Percentiles rank a stretch among this genome's conserved stretches.
phyloP scores from a whole-genome alignment of 2,113 vertebrate genomes.

The Lipotes vexillifer region DNA sequence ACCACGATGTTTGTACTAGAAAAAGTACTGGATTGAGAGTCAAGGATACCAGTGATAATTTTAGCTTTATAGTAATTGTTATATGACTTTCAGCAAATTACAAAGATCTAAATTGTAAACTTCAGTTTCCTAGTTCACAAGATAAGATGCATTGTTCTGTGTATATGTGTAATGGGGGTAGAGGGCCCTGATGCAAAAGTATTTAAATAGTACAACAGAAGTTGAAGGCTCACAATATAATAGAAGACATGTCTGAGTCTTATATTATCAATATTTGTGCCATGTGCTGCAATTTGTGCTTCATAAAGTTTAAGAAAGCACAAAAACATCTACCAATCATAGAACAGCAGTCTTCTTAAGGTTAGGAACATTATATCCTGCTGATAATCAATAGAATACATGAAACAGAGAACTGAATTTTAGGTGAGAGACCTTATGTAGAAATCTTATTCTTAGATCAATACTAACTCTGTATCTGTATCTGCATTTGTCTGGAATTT shows the following conservation, averaged over 20 bases:
- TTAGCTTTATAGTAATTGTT: not conserved
- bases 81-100: not conserved
- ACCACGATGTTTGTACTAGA: not conserved
- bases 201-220: not conserved
- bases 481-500: not conserved
- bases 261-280: not conserved
- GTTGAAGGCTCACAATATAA: not conserved
- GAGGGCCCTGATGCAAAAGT: not conserved
- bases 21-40: not conserved
- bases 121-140: not conserved
- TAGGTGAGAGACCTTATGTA: not conserved
- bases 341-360: not conserved
- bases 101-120: not conserved
- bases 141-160: not conserved
- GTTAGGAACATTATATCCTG: not conserved
- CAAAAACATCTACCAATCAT: not conserved
- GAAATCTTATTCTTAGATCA: not conserved
- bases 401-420: not conserved
- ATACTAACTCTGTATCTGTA: not conserved
- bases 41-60: not conserved
- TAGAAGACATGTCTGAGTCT: not conserved
- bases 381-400: not conserved
- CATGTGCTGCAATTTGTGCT: not conserved
- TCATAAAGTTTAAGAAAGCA: not conserved
- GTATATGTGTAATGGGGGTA: not conserved